Percentiles rank a stretch among this genome's conserved stretches.
Evolutionary conservation across 2,888 invertebrate species (phyloP).

Genomic region (Ophraella communa): DNA sequence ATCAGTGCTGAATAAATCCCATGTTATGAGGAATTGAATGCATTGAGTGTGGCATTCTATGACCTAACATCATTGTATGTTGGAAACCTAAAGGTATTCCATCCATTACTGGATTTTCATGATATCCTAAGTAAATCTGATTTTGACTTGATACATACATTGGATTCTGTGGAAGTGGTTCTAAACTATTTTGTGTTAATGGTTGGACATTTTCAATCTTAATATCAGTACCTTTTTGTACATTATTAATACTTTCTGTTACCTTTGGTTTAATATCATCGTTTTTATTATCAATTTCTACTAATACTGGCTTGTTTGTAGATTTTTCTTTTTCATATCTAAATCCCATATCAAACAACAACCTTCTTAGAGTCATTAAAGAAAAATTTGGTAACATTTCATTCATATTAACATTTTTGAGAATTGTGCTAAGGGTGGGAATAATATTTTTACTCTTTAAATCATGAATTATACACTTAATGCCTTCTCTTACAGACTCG

Average conservation of each 20-base stretch:
- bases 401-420: constrained; percentile 53
- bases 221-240: constrained; percentile 5
- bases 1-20: constrained; percentile 26
- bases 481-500: constrained; percentile 52
- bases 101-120: constrained; percentile 43
- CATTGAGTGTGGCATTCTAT: constrained; percentile 29
- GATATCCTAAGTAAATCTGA: constrained; percentile 34
- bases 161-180: constrained; percentile 35
- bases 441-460: constrained; percentile 53
- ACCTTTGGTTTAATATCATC: constrained; percentile 17
- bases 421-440: constrained; percentile 55
- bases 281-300: constrained; percentile 46
- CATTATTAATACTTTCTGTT: background rate
- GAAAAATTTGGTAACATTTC: constrained; percentile 55
- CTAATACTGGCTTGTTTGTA: constrained; percentile 55
- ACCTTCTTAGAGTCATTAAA: constrained; percentile 55
- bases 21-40: constrained; percentile 37
- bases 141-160: constrained; percentile 27
- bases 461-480: constrained; percentile 55
- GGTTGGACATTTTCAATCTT: background rate
- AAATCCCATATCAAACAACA: constrained; percentile 59
- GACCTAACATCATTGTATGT: constrained; percentile 37
- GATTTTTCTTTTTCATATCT: constrained; percentile 53
- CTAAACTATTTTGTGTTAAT: constrained; percentile 4
- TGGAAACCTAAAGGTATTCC: constrained; percentile 32